phyloP scores from a whole-genome alignment of 2,797 vertebrate genomes.

The Arremon aurantiirostris region DNA sequence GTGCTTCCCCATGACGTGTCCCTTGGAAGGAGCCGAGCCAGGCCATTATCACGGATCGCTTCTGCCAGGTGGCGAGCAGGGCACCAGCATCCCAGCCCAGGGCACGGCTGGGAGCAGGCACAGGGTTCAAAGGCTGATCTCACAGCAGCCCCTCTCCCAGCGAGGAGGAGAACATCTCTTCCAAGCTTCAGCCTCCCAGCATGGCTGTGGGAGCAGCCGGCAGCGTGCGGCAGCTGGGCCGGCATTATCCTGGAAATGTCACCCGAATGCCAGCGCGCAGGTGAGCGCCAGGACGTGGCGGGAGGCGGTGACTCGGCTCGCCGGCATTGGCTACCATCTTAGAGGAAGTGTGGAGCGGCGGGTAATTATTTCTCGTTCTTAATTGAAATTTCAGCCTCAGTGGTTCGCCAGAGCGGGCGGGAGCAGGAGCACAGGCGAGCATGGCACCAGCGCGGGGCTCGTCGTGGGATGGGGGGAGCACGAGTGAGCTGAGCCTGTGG shows the following conservation, averaged over 20 bases:
- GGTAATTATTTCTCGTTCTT: slow-evolving; percentile 74
- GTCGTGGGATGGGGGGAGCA: not conserved
- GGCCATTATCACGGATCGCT: not conserved
- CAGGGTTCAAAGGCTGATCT: not conserved
- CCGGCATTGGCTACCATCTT: slow-evolving; percentile 56
- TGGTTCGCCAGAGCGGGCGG: slow-evolving; percentile 37
- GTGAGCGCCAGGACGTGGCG: not conserved
- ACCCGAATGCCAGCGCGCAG: not conserved
- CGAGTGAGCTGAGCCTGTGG: not conserved
- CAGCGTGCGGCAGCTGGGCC: not conserved
- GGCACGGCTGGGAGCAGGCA: not conserved
- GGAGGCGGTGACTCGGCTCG: slow-evolving; percentile 27
- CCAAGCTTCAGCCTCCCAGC: not conserved
- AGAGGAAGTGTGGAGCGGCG: slow-evolving; percentile 45
- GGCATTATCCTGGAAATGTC: slow-evolving; percentile 51
- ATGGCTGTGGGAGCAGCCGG: not conserved
- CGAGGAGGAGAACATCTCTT: not conserved
- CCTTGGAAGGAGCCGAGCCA: not conserved
- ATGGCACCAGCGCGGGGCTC: not conserved
- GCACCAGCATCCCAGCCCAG: not conserved
- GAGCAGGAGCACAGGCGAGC: slow-evolving; percentile 34
- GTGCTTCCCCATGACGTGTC: accelerated
- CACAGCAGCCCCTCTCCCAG: accelerated
- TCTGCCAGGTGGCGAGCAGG: not conserved
- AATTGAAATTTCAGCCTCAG: slow-evolving; percentile 79